These are phyloP conservation scores for Pristionchus maxplancki DNA, from an alignment of 2,888 invertebrate species.

Conservation along the genomic window DNA sequence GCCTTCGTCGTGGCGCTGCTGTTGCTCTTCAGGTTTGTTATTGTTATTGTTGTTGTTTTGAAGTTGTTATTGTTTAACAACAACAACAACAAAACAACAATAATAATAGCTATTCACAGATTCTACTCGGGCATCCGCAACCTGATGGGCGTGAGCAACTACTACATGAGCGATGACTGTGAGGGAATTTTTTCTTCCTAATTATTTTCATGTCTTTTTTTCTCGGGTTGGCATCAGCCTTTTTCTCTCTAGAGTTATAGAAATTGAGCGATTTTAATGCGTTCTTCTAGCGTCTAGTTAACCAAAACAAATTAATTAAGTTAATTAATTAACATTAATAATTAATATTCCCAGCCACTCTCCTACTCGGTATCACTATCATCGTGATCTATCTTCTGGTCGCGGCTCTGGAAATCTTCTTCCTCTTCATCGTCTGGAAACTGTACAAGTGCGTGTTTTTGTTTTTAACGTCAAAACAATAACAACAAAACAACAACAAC, in stretches of 20 bases:
- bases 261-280: too few relatives aligned
- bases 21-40: constrained; percentile 65
- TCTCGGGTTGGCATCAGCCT: neutral
- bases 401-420: constrained; percentile 74
- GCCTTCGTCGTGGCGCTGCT: constrained; percentile 73
- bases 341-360: constrained; percentile 66
- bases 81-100: neutral
- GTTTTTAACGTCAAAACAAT: neutral
- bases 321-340: neutral
- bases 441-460: constrained; percentile 71
- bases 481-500: too few relatives aligned
- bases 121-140: constrained; percentile 74
- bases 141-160: constrained; percentile 73
- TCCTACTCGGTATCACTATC: constrained; percentile 72
- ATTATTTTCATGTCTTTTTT: too few relatives aligned
- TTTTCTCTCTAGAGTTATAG: neutral
- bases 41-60: constrained; percentile 26
- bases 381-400: constrained; percentile 75
- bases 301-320: neutral
- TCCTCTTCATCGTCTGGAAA: constrained; percentile 76
- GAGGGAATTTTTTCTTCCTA: constrained; percentile 51
- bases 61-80: neutral
- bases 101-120: neutral
- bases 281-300: too few relatives aligned
- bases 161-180: constrained; percentile 76